These are phyloP conservation scores for Torymus auratus DNA, from an alignment of 2,888 invertebrate species.

Conservation along the genomic window DNA sequence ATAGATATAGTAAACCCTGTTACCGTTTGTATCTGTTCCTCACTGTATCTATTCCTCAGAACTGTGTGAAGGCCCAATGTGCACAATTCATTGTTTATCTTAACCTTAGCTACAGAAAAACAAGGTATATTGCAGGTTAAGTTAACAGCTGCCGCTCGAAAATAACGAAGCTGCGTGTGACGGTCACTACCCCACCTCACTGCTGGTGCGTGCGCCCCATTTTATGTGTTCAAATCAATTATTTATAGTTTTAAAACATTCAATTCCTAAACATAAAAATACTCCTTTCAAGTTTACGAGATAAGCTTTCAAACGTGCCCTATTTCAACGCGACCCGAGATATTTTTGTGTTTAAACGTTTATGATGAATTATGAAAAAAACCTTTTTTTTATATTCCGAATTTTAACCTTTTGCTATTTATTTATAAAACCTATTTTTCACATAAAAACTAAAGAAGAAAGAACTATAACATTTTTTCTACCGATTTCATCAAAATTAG, in stretches of 20 bases:
- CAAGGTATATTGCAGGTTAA: background rate
- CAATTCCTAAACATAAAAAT: slow-evolving; percentile 10
- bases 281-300: background rate
- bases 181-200: slow-evolving; percentile 7
- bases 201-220: background rate
- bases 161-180: background rate
- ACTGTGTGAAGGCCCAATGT: too few species aligned
- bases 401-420: background rate
- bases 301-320: background rate
- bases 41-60: too few species aligned
- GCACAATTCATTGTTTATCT: too few species aligned
- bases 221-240: background rate
- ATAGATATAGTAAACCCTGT: too few species aligned
- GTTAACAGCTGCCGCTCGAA: background rate
- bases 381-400: background rate
- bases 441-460: slow-evolving; percentile 2
- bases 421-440: background rate
- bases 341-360: slow-evolving; percentile 1
- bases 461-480: background rate
- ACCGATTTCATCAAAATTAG: slow-evolving; percentile 3
- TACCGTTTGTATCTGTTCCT: too few species aligned
- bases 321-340: background rate
- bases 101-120: too few species aligned
- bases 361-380: slow-evolving; percentile 3
- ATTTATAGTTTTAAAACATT: slow-evolving; percentile 4